These are phyloP conservation scores for Ditylenchus weischeri DNA, from an alignment of 2,888 invertebrate genomes.

Conservation along the genomic window DNA sequence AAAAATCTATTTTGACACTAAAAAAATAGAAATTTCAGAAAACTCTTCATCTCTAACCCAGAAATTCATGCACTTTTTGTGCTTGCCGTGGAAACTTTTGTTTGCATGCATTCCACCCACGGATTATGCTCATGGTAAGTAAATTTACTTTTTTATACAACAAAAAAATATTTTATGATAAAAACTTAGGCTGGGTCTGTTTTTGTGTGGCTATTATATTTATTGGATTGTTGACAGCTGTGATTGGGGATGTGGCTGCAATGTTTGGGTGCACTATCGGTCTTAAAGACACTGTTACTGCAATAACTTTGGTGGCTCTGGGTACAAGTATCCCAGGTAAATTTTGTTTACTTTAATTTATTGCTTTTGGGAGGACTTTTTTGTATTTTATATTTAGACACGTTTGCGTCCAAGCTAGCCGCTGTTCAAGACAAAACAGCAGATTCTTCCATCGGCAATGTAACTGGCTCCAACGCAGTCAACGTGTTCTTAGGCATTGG, in stretches of 20 bases:
- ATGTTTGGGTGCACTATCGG: slow-evolving; percentile 96
- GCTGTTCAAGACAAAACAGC: slow-evolving; percentile 94
- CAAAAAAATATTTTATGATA: background rate
- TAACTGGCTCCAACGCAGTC: slow-evolving; percentile 90
- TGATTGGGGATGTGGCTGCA: slow-evolving; percentile 94
- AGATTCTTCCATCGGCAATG: slow-evolving; percentile 92
- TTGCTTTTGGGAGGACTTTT: too few species aligned
- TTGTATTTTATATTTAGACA: slow-evolving; percentile 68
- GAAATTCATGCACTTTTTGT: slow-evolving; percentile 81
- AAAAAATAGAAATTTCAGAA: too few species aligned
- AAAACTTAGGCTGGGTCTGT: slow-evolving; percentile 77
- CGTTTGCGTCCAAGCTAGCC: slow-evolving; percentile 97
- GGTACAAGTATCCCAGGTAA: slow-evolving; percentile 98
- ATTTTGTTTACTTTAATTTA: too few species aligned
- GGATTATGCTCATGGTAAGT: slow-evolving; percentile 65
- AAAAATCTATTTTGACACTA: too few species aligned
- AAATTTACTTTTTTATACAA: background rate
- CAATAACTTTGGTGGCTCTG: slow-evolving; percentile 92
- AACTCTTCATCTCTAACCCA: slow-evolving; percentile 61
- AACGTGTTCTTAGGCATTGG: slow-evolving; percentile 89
- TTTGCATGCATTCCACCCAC: slow-evolving; percentile 99
- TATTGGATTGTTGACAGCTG: slow-evolving; percentile 88
- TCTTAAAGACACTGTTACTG: slow-evolving; percentile 91
- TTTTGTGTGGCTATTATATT: slow-evolving; percentile 85
- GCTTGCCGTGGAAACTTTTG: slow-evolving; percentile 93